Base-by-base conservation (phyloP, 2,888 invertebrate genomes). In the Pyrrhia umbra region DNA sequence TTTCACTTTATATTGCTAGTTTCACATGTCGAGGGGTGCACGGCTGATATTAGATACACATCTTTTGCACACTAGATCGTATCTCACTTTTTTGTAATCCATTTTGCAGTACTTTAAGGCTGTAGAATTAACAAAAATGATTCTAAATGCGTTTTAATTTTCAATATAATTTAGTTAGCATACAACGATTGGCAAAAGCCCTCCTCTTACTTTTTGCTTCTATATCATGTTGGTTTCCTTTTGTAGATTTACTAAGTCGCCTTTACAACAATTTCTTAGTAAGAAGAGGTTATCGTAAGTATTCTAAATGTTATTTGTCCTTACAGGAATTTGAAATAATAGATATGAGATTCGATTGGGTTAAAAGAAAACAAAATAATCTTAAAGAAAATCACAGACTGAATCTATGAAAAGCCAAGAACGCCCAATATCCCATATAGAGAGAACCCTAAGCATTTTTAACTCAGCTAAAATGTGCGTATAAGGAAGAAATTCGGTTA, bases 1-100 rank as follows among this genome's bases (percentile, higher is more conserved):
- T 95, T 93, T 90, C 90, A 91, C 91, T 92, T 90, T 92, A 93
- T 92, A 94, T 92, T 90, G 91, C 82, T 88, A 90, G 91, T 89
- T 92, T 90, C 89, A 86, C 81, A 85, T 88, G 80, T 84, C 87
- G 86, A 84, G 83, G 90, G 90, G 91, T 88, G 88, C 83, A 86
- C 81, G 71, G 18, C 43, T 63, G 42, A 64, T 66, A 66, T 75
- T 62, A 71, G 71, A 76, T 72, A 78, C 67, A 73, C 56, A 73
- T 79, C 63, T 79, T 69, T 50, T 68, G 60, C 66, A 52, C 52
- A 54, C 60, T 73, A 45, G 64, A 65, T 65, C 13, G 34, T 34
- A 34, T 34, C 34, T 13, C n/a, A n/a, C 13, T n/a, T 9, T 34
- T 34, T 34, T 34, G 34, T 34, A 34, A 34, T 34, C 34, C n/a